Evolutionary conservation across 2,797 vertebrate genomes (phyloP).

Genomic region (Amblyraja radiata): DNA sequence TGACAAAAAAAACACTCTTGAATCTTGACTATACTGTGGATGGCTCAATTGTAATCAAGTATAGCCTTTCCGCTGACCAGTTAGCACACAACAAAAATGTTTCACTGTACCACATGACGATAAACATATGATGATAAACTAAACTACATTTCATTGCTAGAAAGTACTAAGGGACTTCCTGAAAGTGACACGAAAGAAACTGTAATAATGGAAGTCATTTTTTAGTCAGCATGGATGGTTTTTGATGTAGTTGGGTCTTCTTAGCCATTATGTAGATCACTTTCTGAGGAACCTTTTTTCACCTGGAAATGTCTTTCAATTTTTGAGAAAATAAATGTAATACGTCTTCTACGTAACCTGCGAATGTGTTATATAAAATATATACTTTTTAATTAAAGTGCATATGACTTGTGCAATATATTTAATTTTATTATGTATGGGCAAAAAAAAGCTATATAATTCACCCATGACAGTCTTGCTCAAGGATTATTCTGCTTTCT

Average conservation of each 20-base stretch:
- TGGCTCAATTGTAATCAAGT: too few species aligned
- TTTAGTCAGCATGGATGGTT: not conserved
- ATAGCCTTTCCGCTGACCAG: too few species aligned
- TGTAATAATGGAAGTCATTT: too few species aligned
- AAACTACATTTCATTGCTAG: too few species aligned
- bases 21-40: too few species aligned
- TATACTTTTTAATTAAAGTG: constrained; percentile 10
- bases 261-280: not conserved
- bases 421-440: constrained; percentile 35
- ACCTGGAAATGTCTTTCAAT: not conserved
- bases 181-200: too few species aligned
- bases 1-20: too few species aligned
- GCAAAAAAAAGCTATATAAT: constrained; percentile 22
- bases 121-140: too few species aligned
- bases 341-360: constrained; percentile 2
- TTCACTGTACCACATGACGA: too few species aligned
- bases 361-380: constrained; percentile 19
- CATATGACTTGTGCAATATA: constrained; percentile 8
- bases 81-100: too few species aligned
- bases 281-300: not conserved
- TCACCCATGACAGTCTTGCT: constrained; percentile 38
- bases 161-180: too few species aligned
- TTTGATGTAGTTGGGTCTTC: not conserved
- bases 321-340: constrained; percentile 2
- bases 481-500: constrained; percentile 45